Conservation (phyloP, 2,113 vertebrate genomes). For the Marmota flaviventris region DNA sequence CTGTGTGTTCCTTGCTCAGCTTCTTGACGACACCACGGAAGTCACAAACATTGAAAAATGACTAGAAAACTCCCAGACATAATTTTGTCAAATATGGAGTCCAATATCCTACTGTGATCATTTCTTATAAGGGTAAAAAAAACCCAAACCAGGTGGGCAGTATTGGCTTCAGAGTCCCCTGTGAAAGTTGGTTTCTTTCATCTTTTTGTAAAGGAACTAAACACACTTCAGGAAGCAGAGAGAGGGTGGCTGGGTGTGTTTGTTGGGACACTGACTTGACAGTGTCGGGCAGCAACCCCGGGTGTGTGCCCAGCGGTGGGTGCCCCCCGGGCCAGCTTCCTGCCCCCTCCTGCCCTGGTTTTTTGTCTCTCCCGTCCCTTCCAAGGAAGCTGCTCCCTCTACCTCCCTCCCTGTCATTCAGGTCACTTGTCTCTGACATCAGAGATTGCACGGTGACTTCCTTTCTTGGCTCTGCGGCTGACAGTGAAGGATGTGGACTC, state of each 20-base stretch:
- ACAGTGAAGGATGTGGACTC: background rate
- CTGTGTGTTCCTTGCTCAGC: background rate
- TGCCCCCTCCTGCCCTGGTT: background rate
- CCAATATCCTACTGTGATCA: background rate
- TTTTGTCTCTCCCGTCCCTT: background rate
- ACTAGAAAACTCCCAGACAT: background rate
- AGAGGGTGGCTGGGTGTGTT: background rate
- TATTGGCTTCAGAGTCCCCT: background rate
- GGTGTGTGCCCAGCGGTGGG: background rate
- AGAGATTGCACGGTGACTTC: constrained; percentile 65
- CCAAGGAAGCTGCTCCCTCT: background rate
- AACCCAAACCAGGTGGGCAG: background rate
- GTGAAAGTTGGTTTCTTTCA: constrained; percentile 21
- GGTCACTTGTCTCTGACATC: constrained; percentile 66
- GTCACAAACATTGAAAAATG: background rate
- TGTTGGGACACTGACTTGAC: constrained; percentile 33
- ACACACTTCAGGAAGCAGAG: background rate
- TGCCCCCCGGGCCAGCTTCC: background rate
- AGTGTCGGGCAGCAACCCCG: background rate
- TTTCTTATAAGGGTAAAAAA: background rate
- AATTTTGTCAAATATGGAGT: background rate
- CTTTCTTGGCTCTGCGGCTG: background rate
- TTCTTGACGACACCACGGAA: background rate
- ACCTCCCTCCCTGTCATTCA: constrained; percentile 63
- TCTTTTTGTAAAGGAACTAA: constrained; percentile 70